Evolutionary conservation across 2,888 invertebrate genomes (phyloP), one percentile per base, ranked within the genome.

Genomic region (Andricus curvator): DNA sequence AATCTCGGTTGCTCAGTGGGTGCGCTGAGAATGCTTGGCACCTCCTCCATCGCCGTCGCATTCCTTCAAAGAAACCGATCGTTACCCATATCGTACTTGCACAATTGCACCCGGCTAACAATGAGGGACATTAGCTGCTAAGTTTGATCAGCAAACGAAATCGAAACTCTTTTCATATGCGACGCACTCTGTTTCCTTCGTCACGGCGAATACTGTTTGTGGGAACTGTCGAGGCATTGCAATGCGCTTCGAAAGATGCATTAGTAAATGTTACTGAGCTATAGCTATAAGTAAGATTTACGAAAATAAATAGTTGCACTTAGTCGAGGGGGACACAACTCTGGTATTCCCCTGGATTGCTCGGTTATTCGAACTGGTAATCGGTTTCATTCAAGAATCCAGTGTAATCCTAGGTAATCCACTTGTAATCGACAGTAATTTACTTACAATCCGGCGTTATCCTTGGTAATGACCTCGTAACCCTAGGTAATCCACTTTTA

Each of bases 1-100:
- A 82, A 78, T 82, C 81, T 80, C 77, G 80, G 77, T 78, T 74
- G 78, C 70, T 44, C 84, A 81, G 86, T 89, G 89, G 89, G 89
- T 89, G 89, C 89, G 89, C 88, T 89, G 84, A 88, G 89, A 89
- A 89, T 88, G 89, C 88, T 79, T 68, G 80, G 78, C 76, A 85
- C 88, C 88, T 87, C 87, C 89, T 89, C 89, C 88, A 84, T 79
- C 78, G 80, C 84, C 82, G 85, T 82, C 83, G 85, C 89, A 89
- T 89, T 88, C 89, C 88, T 85, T 82, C 82, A 87, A 87, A 88
- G 87, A 87, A 89, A 88, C 86, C 86, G 87, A 89, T 89, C 88
- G 88, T 89, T 89, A 88, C 88, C 88, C 87, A 82, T 82, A 82
- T 84, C 78, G 81, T 37, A 8, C 37, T 88, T 87, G 88, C 88